These are phyloP conservation scores for Cydia strobilella DNA, from an alignment of 1,140 invertebrate species.

Conservation along the genomic window DNA sequence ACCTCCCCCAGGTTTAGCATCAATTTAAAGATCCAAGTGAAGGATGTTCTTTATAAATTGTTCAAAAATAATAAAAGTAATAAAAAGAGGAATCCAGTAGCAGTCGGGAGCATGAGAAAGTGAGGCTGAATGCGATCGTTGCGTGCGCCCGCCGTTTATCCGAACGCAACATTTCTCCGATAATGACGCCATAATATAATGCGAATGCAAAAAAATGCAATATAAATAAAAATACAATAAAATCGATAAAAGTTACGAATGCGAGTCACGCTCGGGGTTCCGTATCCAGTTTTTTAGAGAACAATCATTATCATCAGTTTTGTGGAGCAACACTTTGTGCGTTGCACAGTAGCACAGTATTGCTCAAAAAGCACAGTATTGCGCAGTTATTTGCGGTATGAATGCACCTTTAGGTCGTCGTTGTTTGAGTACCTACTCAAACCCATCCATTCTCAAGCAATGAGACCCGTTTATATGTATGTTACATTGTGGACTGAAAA, in stretches of 20 bases:
- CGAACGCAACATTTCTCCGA: constrained; percentile 79
- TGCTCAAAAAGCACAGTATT: no score
- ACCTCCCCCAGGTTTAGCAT: neutral
- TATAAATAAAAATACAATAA: constrained; percentile 61
- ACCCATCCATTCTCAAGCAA: no score
- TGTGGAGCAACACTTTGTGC: no score
- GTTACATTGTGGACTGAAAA: no score
- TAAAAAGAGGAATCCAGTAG: constrained; percentile 70
- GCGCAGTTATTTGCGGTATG: no score
- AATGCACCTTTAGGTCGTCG: no score
- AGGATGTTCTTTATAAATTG: constrained; percentile 26
- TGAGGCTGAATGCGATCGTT: constrained; percentile 56
- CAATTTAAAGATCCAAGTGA: neutral
- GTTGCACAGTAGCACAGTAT: no score
- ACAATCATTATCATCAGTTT: neutral
- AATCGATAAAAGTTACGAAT: constrained; percentile 17
- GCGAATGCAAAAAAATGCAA: constrained; percentile 80
- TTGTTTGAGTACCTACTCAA: no score
- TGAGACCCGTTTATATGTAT: no score
- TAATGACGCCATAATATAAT: constrained; percentile 80
- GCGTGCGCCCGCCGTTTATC: constrained; percentile 76
- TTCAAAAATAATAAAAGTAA: constrained; percentile 48
- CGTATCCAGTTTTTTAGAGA: neutral
- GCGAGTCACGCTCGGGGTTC: neutral
- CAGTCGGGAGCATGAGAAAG: constrained; percentile 71